Percentiles rank a stretch among this genome's conserved stretches.
Evolutionary conservation across 2,888 invertebrate genomes (phyloP).

Genomic region (Cryptocephalus moraei): DNA sequence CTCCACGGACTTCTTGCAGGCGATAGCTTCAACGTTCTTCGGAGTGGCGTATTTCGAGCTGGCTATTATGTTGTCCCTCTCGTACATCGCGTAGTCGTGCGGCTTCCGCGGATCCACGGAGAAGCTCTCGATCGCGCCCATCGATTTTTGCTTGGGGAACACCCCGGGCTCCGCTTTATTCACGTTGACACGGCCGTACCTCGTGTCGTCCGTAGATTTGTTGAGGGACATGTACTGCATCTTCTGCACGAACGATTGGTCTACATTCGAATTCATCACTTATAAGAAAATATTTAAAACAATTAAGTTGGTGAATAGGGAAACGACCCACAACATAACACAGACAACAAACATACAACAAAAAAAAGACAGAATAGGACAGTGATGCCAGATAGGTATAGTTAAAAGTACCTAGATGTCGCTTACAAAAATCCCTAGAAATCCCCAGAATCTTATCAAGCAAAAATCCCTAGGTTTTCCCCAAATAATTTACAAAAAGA

Average conservation of each 20-base stretch:
- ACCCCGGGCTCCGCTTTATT: conserved; percentile 28
- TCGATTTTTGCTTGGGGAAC: conserved; percentile 43
- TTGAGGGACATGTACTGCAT: conserved; percentile 30
- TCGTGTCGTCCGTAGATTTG: conserved; percentile 26
- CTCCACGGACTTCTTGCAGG: conserved; percentile 31
- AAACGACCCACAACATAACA: too few relatives aligned
- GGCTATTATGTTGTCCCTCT: conserved; percentile 64
- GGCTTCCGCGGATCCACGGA: conserved; percentile 39
- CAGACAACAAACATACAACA: too few relatives aligned
- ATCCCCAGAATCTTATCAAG: too few relatives aligned
- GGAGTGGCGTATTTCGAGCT: conserved; percentile 70
- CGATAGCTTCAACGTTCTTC: conserved; percentile 58
- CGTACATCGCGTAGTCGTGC: conserved; percentile 49
- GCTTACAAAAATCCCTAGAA: too few relatives aligned
- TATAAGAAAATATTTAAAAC: too few relatives aligned
- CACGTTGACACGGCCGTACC: conserved; percentile 33
- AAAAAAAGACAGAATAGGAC: too few relatives aligned
- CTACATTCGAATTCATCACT: conserved; percentile 14
- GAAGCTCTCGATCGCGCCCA: conserved; percentile 58
- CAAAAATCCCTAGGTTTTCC: too few relatives aligned
- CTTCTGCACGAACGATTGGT: conserved; percentile 29
- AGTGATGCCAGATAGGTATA: too few relatives aligned
- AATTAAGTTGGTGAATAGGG: too few relatives aligned
- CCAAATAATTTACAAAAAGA: too few relatives aligned
- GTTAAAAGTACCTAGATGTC: too few relatives aligned